Base-by-base conservation (phyloP, 1,140 invertebrate genomes). In the Drosophila orosa region DNA sequence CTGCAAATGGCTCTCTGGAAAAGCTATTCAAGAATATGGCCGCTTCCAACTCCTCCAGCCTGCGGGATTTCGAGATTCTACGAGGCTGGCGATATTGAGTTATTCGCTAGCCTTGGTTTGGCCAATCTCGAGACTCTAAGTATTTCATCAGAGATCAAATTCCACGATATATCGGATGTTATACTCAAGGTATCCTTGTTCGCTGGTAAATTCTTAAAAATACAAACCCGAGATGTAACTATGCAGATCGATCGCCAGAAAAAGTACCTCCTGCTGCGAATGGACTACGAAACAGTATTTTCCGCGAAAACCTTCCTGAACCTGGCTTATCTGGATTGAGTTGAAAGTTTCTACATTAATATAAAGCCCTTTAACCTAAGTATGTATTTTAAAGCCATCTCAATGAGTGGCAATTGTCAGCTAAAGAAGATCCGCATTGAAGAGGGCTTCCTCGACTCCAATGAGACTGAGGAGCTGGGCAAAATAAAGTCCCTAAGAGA, bases 391-490 rank as follows among this genome's bases (percentile, higher is more conserved):
- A 55, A 29, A 0, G 48, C 17, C 0, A 12, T 56, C 3, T 22
- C 35, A 22, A 29, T 1, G 3, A 62, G 25, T 17, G n/a, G 5
- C 3, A 22, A n/a, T 8, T 31, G 44, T 4, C 35, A 39, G n/a
- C 24, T 62, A 2, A 29, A 24, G 1, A 31, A 62, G 25, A 9
- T 62, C 3, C 3, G 5, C 4, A n/a, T 61, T 15, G 8, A 15
- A 0, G n/a, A 19, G 15, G 39, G 59, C 2, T 55, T 10, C 17
- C 17, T 62, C 17, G 48, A 62, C 6, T 25, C 27, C 10, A 22
- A 31, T 29, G 59, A 62, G 59, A 55, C 59, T 5, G 15, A 22
- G 17, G 59, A 55, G 17, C 19, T 62, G 9, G 9, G 10, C 9
- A 55, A 62, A 2, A 22, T 62, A 15, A 37, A 19, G 19, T 29